phyloP scores from a whole-genome alignment of 2,888 invertebrate species.

The Aspidiotus rigidus region DNA sequence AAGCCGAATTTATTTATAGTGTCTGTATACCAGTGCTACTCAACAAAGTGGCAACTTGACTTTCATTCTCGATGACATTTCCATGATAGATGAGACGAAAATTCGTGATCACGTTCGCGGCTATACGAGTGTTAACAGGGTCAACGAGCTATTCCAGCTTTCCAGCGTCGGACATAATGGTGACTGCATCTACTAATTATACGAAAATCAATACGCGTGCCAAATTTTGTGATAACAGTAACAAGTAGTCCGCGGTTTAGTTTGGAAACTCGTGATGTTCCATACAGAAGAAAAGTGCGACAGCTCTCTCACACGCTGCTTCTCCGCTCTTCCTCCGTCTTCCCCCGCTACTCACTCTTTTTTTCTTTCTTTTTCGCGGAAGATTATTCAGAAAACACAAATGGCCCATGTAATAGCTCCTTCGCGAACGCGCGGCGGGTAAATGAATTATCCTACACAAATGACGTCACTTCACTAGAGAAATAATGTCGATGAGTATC shows the following conservation, averaged over 20 bases:
- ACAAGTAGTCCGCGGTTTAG: background rate
- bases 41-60: background rate
- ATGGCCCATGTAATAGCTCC: background rate
- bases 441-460: background rate
- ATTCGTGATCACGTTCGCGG: background rate
- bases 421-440: conserved; percentile 16
- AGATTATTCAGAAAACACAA: background rate
- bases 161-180: background rate
- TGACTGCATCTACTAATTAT: too few species aligned
- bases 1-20: conserved; percentile 16
- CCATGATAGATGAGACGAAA: too few species aligned
- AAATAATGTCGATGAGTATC: conserved; percentile 7
- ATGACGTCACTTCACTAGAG: conserved; percentile 22
- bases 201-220: background rate
- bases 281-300: too few species aligned
- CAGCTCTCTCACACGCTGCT: background rate
- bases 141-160: conserved; percentile 2
- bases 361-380: background rate
- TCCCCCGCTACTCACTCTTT: background rate
- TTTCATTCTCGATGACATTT: too few species aligned
- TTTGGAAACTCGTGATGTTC: conserved; percentile 2
- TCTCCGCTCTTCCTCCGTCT: background rate
- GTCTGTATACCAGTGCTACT: conserved; percentile 9
- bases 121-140: background rate
- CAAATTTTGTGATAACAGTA: background rate